phyloP scores from a whole-genome alignment of 2,888 invertebrate genomes.

The Colostygia pectinataria region DNA sequence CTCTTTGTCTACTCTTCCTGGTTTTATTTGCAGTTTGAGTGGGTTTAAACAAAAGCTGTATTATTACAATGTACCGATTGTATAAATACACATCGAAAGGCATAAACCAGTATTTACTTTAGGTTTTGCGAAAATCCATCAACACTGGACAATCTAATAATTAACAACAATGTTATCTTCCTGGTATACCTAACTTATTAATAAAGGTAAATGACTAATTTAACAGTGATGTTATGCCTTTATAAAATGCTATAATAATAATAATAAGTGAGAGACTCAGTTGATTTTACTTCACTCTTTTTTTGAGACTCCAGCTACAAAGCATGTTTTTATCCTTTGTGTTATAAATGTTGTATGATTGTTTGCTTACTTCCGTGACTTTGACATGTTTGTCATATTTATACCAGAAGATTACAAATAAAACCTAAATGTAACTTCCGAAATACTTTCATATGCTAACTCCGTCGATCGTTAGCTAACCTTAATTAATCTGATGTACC shows the following conservation, averaged over 20 bases:
- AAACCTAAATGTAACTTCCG: slow-evolving; percentile 3
- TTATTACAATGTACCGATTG: slow-evolving; percentile 30
- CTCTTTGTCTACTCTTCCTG: slow-evolving; percentile 51
- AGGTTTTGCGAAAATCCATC: slow-evolving; percentile 17
- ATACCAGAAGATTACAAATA: not conserved
- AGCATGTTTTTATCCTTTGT: too few relatives aligned
- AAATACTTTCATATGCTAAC: slow-evolving; percentile 12
- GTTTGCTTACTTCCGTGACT: not conserved
- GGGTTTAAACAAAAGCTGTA: slow-evolving; percentile 26
- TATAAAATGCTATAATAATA: too few relatives aligned
- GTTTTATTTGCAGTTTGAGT: slow-evolving; percentile 37
- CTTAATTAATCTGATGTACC: slow-evolving; percentile 18
- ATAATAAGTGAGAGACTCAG: too few relatives aligned
- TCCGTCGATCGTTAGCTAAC: slow-evolving; percentile 18
- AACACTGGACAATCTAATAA: slow-evolving; percentile 3
- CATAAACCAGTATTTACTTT: slow-evolving; percentile 26
- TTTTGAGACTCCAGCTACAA: too few relatives aligned
- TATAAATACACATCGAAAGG: slow-evolving; percentile 36
- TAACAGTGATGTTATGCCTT: slow-evolving; percentile 3
- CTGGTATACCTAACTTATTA: slow-evolving; percentile 18
- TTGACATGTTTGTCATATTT: not conserved
- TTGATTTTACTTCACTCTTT: too few relatives aligned
- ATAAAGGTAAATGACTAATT: slow-evolving; percentile 12
- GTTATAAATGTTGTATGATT: not conserved
- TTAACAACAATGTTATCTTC: too few relatives aligned